Evolutionary conservation across 2,888 invertebrate genomes (phyloP), one percentile per base, ranked within the genome.

Genomic region (Drosophila incognita): DNA sequence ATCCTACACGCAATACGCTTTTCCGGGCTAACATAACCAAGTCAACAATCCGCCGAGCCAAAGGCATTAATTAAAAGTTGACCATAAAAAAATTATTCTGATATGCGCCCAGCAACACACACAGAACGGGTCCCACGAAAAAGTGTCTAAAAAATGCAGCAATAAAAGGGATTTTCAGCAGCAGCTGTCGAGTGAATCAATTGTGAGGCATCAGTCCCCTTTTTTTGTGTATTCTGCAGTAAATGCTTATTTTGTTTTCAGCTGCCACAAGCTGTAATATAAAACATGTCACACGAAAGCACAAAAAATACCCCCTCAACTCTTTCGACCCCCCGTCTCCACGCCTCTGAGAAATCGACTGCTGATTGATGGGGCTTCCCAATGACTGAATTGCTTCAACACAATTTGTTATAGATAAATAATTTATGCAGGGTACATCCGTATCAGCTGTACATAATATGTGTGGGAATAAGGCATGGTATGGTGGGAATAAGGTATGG

Each of bases 31-130:
- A 46, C 62, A 71, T 72, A 63, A 57, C 67, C 71, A 61, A 64
- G 82, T 70, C 74, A 77, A 66, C 76, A 68, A 35, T 46, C 38
- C 36, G 61, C 36, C 21, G 27, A 21, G 4, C 11, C 36, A 40
- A 49, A 27, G 56, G 66, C 64, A 85, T 85, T 89, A 89, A 85
- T 89, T 85, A 87, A 81, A 84, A 84, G 67, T 69, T 68, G 74
- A 49, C 63, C 79, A 76, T 75, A 73, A 73, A 82, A 82, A 83
- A 74, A 81, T 89, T 67, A 87, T 83, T 83, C 71, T 69, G 60
- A 77, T 76, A 74, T 74, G 63, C 51, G 21, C 11, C 40, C 40
- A 38, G 46, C 58, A 15, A 15, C 2, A 29, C 51, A 18, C 11
- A 29, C n/a, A 51, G n/a, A 51, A 31, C 29, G 18, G n/a, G 21